Percentiles rank a stretch among this genome's conserved stretches.
Evolutionary conservation across 53 echinoderm and acorn worm species (phyloP).

Genomic region (Stichopus horrens): DNA sequence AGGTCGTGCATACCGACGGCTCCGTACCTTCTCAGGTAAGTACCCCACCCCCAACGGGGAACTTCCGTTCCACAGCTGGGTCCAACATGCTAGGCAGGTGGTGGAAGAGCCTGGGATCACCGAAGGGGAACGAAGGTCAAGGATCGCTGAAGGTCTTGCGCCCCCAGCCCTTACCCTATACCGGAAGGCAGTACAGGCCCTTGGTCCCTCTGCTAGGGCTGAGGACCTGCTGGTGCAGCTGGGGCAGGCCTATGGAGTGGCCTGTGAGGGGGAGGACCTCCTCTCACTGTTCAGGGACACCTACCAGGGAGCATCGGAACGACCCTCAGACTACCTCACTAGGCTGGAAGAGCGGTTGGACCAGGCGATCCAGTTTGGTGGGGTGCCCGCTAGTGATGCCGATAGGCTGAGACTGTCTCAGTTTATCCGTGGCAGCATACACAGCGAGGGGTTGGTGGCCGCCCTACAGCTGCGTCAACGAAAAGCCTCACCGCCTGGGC

Average conservation of each 20-base stretch:
- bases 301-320: constrained; percentile 45
- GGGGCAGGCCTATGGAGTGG: constrained; percentile 49
- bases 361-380: constrained; percentile 51
- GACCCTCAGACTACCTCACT: constrained; percentile 36
- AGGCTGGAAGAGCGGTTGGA: constrained; percentile 51
- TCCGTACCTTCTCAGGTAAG: constrained; percentile 61
- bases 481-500: too few relatives aligned
- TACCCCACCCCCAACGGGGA: constrained; percentile 55
- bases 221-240: constrained; percentile 40
- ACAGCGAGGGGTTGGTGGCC: too few relatives aligned
- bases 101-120: constrained; percentile 38
- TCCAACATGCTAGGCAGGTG: constrained; percentile 45
- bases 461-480: too few relatives aligned
- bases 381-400: constrained; percentile 15
- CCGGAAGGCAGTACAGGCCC: constrained; percentile 41
- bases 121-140: constrained; percentile 46
- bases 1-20: constrained; percentile 26
- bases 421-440: too few relatives aligned
- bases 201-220: constrained; percentile 23
- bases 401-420: constrained; percentile 37
- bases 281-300: constrained; percentile 51
- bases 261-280: constrained; percentile 60
- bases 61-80: constrained; percentile 16
- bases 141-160: constrained; percentile 42
- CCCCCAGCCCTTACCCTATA: constrained; percentile 52